These are phyloP conservation scores for Neoscelio sp. DNA, from an alignment of 2,888 invertebrate genomes.

Conservation along the genomic window DNA sequence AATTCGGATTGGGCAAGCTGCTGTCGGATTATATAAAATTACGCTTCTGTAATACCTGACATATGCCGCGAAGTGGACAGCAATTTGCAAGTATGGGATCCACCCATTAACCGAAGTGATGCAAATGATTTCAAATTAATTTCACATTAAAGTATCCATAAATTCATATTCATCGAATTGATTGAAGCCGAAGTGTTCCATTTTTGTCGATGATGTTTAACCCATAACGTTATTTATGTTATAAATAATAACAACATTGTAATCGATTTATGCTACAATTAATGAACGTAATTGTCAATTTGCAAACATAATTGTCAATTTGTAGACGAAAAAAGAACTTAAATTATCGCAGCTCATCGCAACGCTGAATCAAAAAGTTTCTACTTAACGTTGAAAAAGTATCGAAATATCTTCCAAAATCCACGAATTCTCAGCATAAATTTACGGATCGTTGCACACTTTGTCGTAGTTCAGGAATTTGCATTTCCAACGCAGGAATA, in stretches of 20 bases:
- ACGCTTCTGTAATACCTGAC: conserved; percentile 54
- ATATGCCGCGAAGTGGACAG: conserved; percentile 52
- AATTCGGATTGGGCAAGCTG: conserved; percentile 55
- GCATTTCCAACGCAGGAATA: conserved; percentile 23
- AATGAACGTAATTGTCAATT: too few species aligned
- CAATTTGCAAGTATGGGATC: conserved; percentile 39
- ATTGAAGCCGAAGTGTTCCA: conserved; percentile 7
- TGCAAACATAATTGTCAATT: too few species aligned
- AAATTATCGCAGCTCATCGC: conserved; percentile 8
- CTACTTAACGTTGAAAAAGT: conserved; percentile 25
- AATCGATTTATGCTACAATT: conserved; percentile 13
- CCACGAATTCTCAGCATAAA: conserved; percentile 35
- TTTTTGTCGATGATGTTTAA: too few species aligned
- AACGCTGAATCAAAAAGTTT: conserved; percentile 20
- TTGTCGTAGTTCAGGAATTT: conserved; percentile 51
- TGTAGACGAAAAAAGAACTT: not conserved
- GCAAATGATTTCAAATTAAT: conserved; percentile 50
- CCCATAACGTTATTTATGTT: too few species aligned
- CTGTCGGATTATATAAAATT: conserved; percentile 60
- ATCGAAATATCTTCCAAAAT: conserved; percentile 38
- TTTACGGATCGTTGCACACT: conserved; percentile 39
- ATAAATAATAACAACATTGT: too few species aligned
- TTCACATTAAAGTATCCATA: conserved; percentile 46
- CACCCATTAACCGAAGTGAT: conserved; percentile 40
- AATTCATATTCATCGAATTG: conserved; percentile 33